Evolutionary conservation across 2,888 invertebrate genomes (phyloP), one percentile per base, ranked within the genome.

Genomic region (Allacma fusca): DNA sequence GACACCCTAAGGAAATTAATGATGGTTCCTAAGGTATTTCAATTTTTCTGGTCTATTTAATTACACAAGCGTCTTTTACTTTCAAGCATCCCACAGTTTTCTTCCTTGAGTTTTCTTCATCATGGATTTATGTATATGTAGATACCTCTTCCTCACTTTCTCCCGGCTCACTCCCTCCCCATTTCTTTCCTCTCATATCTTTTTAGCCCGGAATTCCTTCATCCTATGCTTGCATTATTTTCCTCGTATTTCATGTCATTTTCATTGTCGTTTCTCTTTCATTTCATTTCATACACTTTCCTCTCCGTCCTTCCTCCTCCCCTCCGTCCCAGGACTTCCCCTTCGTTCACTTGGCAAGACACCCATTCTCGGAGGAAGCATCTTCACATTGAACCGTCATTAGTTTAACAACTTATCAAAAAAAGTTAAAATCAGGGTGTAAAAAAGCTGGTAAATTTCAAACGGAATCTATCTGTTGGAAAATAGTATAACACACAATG

Each of bases 1-100:
- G 82, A 82, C 82, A 82, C 80, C 78, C 78, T 59, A 44, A 77
- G 79, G 78, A 81, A 82, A 82, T 82, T 82, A 82, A 82, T 82
- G 81, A 81, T 81, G 77, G 77, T 76, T 78, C 76, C 79, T 75
- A 71, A 78, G 78, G 78, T 77, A 80, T 80, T 80, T 75, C 78
- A 80, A 79, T 80, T 79, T 80, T 81, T 80, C 80, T 78, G 71
- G 78, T 74, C 79, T 75, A 80, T 79, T 79, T 80, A 78, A 80
- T 80, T 80, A 80, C 79, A 80, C 74, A 70, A 44, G 71, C 65
- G 72, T 76, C 73, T 64, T 75, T 71, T 68, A 34, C 71, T 77
- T 62, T 71, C 67, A 69, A 75, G 71, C 72, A 57, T 72, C 72
- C 73, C 76, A 75, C 65, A 67, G 67, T 57, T 71, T 71, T 69